Evolutionary conservation across 2,797 vertebrate species (phyloP).

Genomic region (Brotula barbata): DNA sequence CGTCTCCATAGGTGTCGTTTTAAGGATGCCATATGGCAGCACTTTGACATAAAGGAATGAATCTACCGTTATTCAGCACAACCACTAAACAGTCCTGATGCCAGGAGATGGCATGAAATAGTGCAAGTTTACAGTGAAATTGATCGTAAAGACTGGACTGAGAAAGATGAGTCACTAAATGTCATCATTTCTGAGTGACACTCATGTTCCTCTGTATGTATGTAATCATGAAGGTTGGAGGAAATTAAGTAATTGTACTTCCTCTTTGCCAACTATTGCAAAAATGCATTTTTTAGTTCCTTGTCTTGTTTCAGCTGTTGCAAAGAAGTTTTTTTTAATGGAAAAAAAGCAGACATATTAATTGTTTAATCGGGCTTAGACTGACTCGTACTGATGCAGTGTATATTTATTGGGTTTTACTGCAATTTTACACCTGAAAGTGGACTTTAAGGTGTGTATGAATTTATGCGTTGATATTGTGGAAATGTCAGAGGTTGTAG

Average conservation of each 20-base stretch:
- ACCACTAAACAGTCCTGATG: not conserved
- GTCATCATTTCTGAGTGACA: not conserved
- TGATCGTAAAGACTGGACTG: slow-evolving; percentile 4
- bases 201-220: slow-evolving; percentile 9
- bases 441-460: not conserved
- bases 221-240: slow-evolving; percentile 21
- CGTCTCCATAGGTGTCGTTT: slow-evolving; percentile 1
- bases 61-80: not conserved
- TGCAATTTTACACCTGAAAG: not conserved
- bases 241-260: slow-evolving; percentile 10
- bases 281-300: not conserved
- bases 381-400: not conserved
- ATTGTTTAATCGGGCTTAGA: not conserved
- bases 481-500: not conserved
- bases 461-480: not conserved
- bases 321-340: not conserved
- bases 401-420: too few species aligned
- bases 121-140: not conserved
- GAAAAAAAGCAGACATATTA: not conserved
- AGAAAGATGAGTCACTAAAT: not conserved
- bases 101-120: slow-evolving; percentile 1
- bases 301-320: not conserved
- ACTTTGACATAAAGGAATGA: slow-evolving; percentile 3
- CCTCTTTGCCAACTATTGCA: not conserved
- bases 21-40: not conserved